A percentile compares a stretch with the other conserved stretches of the same genome.
These are phyloP conservation scores for Hybos culiciformis DNA, from an alignment of 2,888 invertebrate genomes.

Conservation along the genomic window DNA sequence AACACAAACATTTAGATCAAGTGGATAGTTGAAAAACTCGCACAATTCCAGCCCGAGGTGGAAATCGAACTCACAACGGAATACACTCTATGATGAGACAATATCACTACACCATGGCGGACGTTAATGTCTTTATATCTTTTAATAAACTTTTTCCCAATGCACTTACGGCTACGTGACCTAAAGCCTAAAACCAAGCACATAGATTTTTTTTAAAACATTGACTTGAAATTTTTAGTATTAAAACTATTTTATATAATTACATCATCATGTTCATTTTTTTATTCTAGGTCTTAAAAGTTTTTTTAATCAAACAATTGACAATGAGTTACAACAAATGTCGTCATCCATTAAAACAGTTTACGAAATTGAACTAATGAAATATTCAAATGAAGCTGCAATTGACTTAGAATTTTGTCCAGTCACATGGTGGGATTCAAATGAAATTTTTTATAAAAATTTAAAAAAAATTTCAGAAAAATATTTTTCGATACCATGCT, in stretches of 20 bases:
- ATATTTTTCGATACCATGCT: slow-evolving; percentile 22
- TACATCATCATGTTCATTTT: not conserved
- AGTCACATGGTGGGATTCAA: slow-evolving; percentile 23
- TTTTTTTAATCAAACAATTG: slow-evolving; percentile 18
- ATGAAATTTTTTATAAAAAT: slow-evolving; percentile 17
- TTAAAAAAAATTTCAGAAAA: slow-evolving; percentile 19
- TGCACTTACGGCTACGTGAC: too few species aligned
- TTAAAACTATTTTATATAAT: not conserved
- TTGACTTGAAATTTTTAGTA: not conserved
- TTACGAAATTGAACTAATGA: not conserved
- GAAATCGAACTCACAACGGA: too few species aligned
- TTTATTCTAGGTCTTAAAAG: slow-evolving; percentile 17
- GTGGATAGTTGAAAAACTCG: too few species aligned
- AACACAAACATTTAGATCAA: too few species aligned
- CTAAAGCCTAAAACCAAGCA: too few species aligned
- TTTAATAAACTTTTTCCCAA: too few species aligned
- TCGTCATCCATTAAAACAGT: slow-evolving; percentile 12
- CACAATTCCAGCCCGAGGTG: too few species aligned
- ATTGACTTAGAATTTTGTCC: slow-evolving; percentile 24
- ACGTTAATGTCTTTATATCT: too few species aligned
- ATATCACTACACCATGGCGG: too few species aligned
- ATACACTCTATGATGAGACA: too few species aligned
- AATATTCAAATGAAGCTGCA: slow-evolving; percentile 1
- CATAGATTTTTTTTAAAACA: too few species aligned
- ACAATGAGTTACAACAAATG: slow-evolving; percentile 6